Evolutionary conservation across 2,888 invertebrate species (phyloP).

Genomic region (Thereva nobilitata): DNA sequence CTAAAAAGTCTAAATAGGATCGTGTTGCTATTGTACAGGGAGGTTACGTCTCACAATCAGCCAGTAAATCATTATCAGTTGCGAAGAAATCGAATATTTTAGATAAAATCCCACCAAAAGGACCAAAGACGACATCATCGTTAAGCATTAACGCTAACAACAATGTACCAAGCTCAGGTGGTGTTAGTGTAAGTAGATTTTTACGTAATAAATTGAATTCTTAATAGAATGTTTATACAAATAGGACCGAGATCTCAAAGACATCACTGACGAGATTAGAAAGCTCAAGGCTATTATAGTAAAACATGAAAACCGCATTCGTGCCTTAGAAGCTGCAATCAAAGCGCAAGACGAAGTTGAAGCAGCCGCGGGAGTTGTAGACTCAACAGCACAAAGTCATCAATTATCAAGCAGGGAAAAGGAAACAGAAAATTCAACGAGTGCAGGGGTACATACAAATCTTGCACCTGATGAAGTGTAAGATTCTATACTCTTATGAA

Average conservation of each 20-base stretch:
- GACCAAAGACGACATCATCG: slow-evolving; percentile 48
- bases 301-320: slow-evolving; percentile 79
- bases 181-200: slow-evolving; percentile 32
- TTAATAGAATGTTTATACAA: slow-evolving; percentile 43
- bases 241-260: slow-evolving; percentile 69
- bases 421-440: slow-evolving; percentile 45
- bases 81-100: slow-evolving; percentile 80
- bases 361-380: slow-evolving; percentile 36
- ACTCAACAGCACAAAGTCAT: slow-evolving; percentile 19
- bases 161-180: slow-evolving; percentile 44
- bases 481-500: slow-evolving; percentile 37
- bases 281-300: slow-evolving; percentile 93
- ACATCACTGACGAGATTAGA: slow-evolving; percentile 85
- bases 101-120: slow-evolving; percentile 66
- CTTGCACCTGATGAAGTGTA: slow-evolving; percentile 53
- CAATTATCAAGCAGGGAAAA: slow-evolving; percentile 42
- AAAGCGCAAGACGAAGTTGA: slow-evolving; percentile 52
- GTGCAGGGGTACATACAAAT: slow-evolving; percentile 42
- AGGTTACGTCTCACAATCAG: slow-evolving; percentile 64
- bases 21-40: slow-evolving; percentile 70
- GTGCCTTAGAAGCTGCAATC: slow-evolving; percentile 56
- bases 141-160: slow-evolving; percentile 50
- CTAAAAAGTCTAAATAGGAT: slow-evolving; percentile 64
- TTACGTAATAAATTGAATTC: neutral
- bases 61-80: slow-evolving; percentile 67